phyloP scores from a whole-genome alignment of 2,888 invertebrate species.

The Drosophila fungiperda region DNA sequence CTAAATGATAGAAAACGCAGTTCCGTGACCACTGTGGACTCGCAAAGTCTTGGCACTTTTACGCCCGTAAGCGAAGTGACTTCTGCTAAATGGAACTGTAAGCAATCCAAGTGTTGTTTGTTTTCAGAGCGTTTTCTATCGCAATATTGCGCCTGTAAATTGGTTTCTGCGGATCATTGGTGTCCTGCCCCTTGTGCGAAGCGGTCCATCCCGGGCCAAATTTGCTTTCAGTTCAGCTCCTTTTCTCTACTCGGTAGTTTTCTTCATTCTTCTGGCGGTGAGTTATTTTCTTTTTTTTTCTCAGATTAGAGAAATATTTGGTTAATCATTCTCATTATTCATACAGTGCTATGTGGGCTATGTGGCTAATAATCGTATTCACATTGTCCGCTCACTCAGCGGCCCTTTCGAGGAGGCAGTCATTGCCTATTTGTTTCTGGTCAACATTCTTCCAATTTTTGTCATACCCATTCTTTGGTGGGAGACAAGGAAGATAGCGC shows the following conservation, averaged over 20 bases:
- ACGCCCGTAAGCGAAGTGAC: slow-evolving; percentile 58
- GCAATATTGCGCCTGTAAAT: slow-evolving; percentile 85
- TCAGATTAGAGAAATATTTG: background rate
- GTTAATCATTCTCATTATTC: slow-evolving; percentile 1
- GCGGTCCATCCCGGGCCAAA: slow-evolving; percentile 85
- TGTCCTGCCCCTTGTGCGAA: slow-evolving; percentile 87
- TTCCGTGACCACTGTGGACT: slow-evolving; percentile 73
- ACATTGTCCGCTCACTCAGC: slow-evolving; percentile 87
- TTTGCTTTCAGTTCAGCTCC: slow-evolving; percentile 86
- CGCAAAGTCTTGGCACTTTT: slow-evolving; percentile 72
- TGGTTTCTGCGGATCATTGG: slow-evolving; percentile 87
- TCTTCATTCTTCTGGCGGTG: slow-evolving; percentile 86
- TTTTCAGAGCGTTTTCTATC: slow-evolving; percentile 84
- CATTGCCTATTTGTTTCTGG: slow-evolving; percentile 90
- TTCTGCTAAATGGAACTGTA: background rate
- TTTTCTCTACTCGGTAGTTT: slow-evolving; percentile 87
- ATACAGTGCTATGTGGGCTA: slow-evolving; percentile 87
- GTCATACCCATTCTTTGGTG: slow-evolving; percentile 89
- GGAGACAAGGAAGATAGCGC: slow-evolving; percentile 88
- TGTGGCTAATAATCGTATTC: slow-evolving; percentile 88
- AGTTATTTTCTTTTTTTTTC: slow-evolving; percentile 26
- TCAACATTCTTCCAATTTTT: slow-evolving; percentile 89
- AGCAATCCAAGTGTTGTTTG: background rate
- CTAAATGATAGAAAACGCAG: slow-evolving; percentile 64
- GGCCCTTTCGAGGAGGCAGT: slow-evolving; percentile 91